Evolutionary conservation across 2,113 vertebrate species (phyloP), one percentile per base, ranked within the genome.

Genomic region (Tenebrosternarchus preto): DNA sequence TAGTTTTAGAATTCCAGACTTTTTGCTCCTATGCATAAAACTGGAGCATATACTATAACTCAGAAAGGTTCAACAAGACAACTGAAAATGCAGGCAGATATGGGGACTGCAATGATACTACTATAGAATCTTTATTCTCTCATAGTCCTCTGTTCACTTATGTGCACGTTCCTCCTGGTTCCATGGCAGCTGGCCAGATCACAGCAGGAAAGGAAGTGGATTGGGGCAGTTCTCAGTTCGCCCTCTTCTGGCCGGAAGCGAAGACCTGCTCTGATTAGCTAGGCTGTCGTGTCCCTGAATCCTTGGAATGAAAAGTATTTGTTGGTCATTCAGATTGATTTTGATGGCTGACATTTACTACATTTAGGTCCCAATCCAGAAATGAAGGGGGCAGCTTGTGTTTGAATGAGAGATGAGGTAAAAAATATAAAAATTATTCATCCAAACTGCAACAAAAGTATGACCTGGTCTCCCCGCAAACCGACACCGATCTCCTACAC

Each of bases 191-290:
- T 46, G 27, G 91, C 92, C 92, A 92, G 84, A 85, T 89, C 91
- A 80, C 92, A 91, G 91, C 88, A 80, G 89, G 92, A 91, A 88
- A 93, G 92, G 91, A 92, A 91, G 90, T 89, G 84, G 84, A 82
- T 89, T 87, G 88, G 82, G 27, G 87, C 86, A 82, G 81, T 61
- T 86, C 85, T 88, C 86, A 83, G 88, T 84, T 91, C 90, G 90
- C 91, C 93, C 89, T 91, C 92, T 90, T 87, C 90, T 88, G 91
- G 90, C 87, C 86, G 90, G 89, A 92, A 92, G 89, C 90, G 86
- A 87, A 84, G 89, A 85, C 86, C 89, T 82, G 85, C 79, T 87
- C 59, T 78, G 81, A 89, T 82, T 86, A 89, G 89, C 89, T 89
- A 86, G 61, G 91, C 89, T 91, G 91, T 90, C 90, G 73, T 29